A percentile compares a stretch with the other conserved stretches of the same genome.
Conservation (phyloP, 2,888 invertebrate species). For the Imbricaverruca yamaguchii region DNA sequence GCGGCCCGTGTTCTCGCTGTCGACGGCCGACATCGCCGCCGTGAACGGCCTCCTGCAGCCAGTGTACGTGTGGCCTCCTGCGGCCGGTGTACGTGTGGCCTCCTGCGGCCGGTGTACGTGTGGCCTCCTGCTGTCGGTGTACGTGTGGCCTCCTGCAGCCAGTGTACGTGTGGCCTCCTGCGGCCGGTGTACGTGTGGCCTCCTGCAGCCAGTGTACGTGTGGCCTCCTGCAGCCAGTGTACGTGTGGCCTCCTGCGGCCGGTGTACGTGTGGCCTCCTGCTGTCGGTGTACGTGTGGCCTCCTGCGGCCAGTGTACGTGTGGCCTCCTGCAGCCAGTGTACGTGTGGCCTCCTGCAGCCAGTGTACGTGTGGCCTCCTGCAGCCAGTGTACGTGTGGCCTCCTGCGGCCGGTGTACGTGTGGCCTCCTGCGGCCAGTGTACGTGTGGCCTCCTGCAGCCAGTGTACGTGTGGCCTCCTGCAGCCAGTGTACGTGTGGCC, state of each 20-base stretch:
- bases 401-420: too few relatives aligned
- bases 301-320: neutral
- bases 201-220: neutral
- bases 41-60: neutral
- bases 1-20: neutral
- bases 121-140: neutral
- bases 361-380: too few relatives aligned
- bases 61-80: neutral
- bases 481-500: neutral
- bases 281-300: too few relatives aligned
- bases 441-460: neutral
- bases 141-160: neutral
- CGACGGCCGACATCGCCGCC: neutral
- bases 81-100: neutral
- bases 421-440: neutral
- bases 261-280: neutral
- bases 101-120: neutral
- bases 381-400: neutral
- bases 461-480: too few relatives aligned
- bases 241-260: neutral
- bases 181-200: neutral
- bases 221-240: too few relatives aligned
- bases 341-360: neutral
- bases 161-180: neutral
- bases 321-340: neutral